phyloP scores from a whole-genome alignment of 1,140 invertebrate species.

The Drosophila chauvacae region DNA sequence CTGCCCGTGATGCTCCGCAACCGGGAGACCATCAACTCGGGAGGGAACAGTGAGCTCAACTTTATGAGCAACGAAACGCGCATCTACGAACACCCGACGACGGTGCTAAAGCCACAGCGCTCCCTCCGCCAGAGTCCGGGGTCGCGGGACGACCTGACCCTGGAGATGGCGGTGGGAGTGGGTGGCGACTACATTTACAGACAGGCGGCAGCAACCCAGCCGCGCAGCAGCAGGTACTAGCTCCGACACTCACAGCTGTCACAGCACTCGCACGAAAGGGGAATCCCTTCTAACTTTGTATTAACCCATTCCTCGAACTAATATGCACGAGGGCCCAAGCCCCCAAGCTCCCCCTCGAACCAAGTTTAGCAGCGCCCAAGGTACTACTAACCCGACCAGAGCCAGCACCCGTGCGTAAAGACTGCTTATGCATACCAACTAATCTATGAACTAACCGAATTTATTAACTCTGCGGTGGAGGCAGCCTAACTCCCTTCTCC shows the following conservation, averaged over 20 bases:
- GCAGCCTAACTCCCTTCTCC: slow-evolving; percentile 7
- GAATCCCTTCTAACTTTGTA: slow-evolving; percentile 21
- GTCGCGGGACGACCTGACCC: slow-evolving; percentile 60
- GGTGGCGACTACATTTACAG: slow-evolving; percentile 67
- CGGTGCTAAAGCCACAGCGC: slow-evolving; percentile 63
- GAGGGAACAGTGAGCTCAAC: slow-evolving; percentile 80
- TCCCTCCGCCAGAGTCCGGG: slow-evolving; percentile 58
- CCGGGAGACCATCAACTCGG: slow-evolving; percentile 77
- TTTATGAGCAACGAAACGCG: slow-evolving; percentile 81
- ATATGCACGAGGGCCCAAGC: slow-evolving; percentile 10
- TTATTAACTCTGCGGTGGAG: slow-evolving; percentile 24
- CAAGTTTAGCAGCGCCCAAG: slow-evolving; percentile 15
- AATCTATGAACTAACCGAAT: slow-evolving; percentile 41
- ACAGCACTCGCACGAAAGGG: background rate
- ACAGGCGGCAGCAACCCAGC: slow-evolving; percentile 43
- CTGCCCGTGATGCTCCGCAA: slow-evolving; percentile 63
- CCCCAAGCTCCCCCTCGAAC: slow-evolving; percentile 6
- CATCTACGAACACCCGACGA: slow-evolving; percentile 77
- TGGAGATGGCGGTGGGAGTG: slow-evolving; percentile 56
- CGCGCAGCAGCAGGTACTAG: slow-evolving; percentile 78
- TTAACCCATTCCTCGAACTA: slow-evolving; percentile 15
- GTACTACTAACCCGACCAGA: slow-evolving; percentile 41
- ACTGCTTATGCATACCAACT: slow-evolving; percentile 48
- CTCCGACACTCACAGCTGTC: slow-evolving; percentile 2
- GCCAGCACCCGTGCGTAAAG: slow-evolving; percentile 24